Base-by-base conservation (phyloP, 1,140 invertebrate genomes). In the Apocrypta bakeri region DNA sequence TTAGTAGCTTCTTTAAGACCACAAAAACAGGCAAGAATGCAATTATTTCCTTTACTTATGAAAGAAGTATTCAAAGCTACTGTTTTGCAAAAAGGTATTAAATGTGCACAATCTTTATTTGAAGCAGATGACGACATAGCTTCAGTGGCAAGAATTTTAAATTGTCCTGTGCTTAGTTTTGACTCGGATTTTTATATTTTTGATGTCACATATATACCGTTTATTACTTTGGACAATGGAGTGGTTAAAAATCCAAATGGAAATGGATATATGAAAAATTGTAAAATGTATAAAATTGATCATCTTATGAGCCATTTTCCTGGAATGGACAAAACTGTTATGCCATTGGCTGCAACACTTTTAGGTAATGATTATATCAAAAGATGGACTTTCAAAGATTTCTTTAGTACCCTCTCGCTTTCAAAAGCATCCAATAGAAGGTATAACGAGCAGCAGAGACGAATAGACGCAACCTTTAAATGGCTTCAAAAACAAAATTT, bases 121-220 rank as follows among this genome's bases (percentile, higher is more conserved):
- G 97, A 98, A 92, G 97, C 97, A 63, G 98, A 98, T 90, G 94
- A 95, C 84, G 95, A 97, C 87, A 94, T 98, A 78, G 96, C 96
- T 1, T 94, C 95, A 0, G 86, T 98, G 74, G 96, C 97, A 0
- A 94, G 94, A 84, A 92, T 94, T 74, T 92, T 97, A 7, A 92
- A 96, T 42, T 98, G 97, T 87, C 97, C 97, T 4, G 94, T 98
- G 14, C 86, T 98, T 0, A 98, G 96, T 88, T 96, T 95, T 85
- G 98, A 98, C 90, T 98, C 97, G 1, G 98, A 98, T 92, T 98
- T 98, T 92, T 98, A 95, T 88, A 95, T 98, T 75, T 97, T 96
- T 90, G 95, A 97, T 91, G 93, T 97, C 1, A 87, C 94, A 3
- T 98, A 97, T 87, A 96, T 98, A 82, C 96, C 96, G 0, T 94